Evolutionary conservation across 2,888 invertebrate genomes (phyloP).

Genomic region (Campoplex nolae): DNA sequence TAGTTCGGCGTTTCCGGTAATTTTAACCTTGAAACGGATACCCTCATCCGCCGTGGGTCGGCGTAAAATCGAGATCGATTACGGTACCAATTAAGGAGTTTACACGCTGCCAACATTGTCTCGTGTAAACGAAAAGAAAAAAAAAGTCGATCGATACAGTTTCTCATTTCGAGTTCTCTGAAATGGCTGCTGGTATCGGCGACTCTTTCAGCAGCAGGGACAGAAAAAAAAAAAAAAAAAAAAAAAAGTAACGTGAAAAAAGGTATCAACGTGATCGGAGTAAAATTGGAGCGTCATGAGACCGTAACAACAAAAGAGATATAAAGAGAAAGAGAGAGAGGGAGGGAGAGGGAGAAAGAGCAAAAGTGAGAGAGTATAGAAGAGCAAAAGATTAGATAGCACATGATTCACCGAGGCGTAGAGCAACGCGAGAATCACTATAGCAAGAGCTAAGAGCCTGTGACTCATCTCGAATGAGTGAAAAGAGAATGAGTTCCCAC

Average conservation of each 20-base stretch:
- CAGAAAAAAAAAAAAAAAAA: not conserved
- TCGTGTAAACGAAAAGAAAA: constrained; percentile 2
- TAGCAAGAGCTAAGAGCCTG: constrained; percentile 30
- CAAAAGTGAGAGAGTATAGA: constrained; percentile 12
- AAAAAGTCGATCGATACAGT: constrained; percentile 1
- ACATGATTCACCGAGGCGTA: constrained; percentile 62
- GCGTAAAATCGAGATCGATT: constrained; percentile 40
- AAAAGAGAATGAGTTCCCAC: constrained; percentile 1
- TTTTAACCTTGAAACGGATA: constrained; percentile 22
- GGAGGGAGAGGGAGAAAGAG: constrained; percentile 10
- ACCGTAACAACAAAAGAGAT: constrained; percentile 49
- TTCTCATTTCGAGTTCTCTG: not conserved
- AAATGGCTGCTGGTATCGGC: too few species aligned
- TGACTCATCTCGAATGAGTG: constrained; percentile 55
- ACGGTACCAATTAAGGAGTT: constrained; percentile 35
- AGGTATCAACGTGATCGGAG: constrained; percentile 6
- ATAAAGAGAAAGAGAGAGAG: constrained; percentile 15
- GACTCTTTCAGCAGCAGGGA: not conserved
- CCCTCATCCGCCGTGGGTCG: not conserved
- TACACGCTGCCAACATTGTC: constrained; percentile 16
- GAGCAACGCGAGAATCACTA: constrained; percentile 31
- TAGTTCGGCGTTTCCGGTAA: not conserved
- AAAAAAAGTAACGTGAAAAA: not conserved
- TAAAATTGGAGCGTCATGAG: constrained; percentile 27
- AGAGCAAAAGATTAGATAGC: constrained; percentile 23